These are phyloP conservation scores for Pseudomyrmex sp. DNA, from an alignment of 1,140 invertebrate genomes.

Conservation along the genomic window DNA sequence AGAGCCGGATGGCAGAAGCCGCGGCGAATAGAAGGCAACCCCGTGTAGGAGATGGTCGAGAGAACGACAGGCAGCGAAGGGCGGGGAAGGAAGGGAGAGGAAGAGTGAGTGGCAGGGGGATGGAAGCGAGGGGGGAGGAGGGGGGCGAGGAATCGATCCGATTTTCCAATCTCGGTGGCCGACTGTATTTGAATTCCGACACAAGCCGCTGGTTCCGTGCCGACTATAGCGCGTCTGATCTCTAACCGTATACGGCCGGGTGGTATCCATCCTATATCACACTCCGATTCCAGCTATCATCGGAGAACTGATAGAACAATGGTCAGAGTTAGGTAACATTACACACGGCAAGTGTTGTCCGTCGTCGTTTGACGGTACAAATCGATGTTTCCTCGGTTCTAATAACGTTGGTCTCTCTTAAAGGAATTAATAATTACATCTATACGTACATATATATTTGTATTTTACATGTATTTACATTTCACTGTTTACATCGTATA, in stretches of 20 bases:
- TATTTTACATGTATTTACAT: too few relatives aligned
- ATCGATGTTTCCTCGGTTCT: slow-evolving; percentile 54
- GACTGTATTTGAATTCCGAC: slow-evolving; percentile 79
- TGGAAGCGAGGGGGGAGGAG: slow-evolving; percentile 51
- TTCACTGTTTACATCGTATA: too few relatives aligned
- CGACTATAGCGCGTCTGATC: slow-evolving; percentile 57
- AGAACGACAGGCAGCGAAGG: slow-evolving; percentile 26
- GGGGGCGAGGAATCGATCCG: slow-evolving; percentile 76
- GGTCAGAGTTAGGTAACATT: slow-evolving; percentile 50
- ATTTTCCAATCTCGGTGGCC: slow-evolving; percentile 80
- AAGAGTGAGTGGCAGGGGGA: slow-evolving; percentile 40
- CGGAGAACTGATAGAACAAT: slow-evolving; percentile 44
- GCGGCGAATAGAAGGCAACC: slow-evolving; percentile 39
- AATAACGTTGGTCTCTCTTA: slow-evolving; percentile 12
- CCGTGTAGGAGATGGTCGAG: slow-evolving; percentile 53
- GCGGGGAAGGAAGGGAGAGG: slow-evolving; percentile 51
- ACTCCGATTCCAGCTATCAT: slow-evolving; percentile 42
- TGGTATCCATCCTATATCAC: slow-evolving; percentile 52
- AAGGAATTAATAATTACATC: too few relatives aligned
- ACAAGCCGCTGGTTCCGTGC: slow-evolving; percentile 55
- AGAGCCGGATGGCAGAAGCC: slow-evolving; percentile 41
- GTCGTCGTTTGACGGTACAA: slow-evolving; percentile 52
- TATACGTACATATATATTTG: too few relatives aligned
- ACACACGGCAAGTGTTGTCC: slow-evolving; percentile 62
- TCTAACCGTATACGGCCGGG: slow-evolving; percentile 48